Evolutionary conservation across 2,797 vertebrate genomes (phyloP).

Genomic region (Allobates femoralis): DNA sequence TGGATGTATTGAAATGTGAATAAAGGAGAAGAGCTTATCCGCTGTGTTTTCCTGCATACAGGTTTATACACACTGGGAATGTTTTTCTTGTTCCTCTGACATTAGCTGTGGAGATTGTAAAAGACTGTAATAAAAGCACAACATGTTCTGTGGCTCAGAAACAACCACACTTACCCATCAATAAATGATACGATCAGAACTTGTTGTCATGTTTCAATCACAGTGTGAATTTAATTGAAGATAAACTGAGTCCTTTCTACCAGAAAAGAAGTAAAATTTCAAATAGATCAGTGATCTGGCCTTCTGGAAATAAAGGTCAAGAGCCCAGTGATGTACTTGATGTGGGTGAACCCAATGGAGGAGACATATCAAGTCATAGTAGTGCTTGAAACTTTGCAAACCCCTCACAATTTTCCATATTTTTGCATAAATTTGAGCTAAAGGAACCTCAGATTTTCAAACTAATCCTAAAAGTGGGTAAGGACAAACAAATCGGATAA

Average conservation of each 20-base stretch:
- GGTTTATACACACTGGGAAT: background rate
- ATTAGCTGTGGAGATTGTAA: background rate
- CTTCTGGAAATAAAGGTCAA: background rate
- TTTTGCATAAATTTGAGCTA: no score
- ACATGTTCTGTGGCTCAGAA: conserved; percentile 22
- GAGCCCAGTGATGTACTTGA: background rate
- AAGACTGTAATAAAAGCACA: conserved; percentile 16
- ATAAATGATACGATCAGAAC: conserved; percentile 33
- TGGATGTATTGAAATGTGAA: conserved; percentile 57
- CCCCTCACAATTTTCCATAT: no score
- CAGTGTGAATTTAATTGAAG: background rate
- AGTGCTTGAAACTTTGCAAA: no score
- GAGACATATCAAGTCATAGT: no score
- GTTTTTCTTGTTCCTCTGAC: background rate
- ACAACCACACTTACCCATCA: conserved; percentile 9
- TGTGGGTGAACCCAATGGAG: background rate
- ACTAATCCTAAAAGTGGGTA: no score
- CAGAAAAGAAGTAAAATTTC: background rate
- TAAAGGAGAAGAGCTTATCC: conserved; percentile 57
- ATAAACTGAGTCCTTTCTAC: background rate
- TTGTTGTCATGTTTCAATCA: background rate
- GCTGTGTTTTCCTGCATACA: conserved; percentile 20
- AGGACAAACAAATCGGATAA: no score
- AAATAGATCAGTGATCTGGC: background rate
- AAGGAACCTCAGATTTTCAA: no score